phyloP scores from a whole-genome alignment of 2,888 invertebrate genomes.

The Antheraea yamamai region DNA sequence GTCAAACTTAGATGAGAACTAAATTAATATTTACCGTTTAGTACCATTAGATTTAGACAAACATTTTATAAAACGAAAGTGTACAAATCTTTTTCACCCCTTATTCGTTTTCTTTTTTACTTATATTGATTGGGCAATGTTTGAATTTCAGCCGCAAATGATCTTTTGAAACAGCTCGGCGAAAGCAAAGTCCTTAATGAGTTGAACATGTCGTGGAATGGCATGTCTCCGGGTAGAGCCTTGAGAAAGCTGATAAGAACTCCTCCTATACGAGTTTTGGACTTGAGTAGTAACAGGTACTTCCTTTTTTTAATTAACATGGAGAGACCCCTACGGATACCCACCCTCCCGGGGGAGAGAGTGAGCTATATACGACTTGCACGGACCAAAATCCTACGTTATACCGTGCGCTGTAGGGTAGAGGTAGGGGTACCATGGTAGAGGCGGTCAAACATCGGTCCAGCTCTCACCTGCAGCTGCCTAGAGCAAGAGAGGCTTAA shows the following conservation, averaged over 20 bases:
- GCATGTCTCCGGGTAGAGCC: conserved; percentile 28
- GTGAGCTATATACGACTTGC: too few species aligned
- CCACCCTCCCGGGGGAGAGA: too few species aligned
- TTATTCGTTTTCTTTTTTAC: not conserved
- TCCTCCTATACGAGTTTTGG: conserved; percentile 33
- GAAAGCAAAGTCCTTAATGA: conserved; percentile 36
- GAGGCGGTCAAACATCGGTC: too few species aligned
- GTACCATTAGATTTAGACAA: not conserved
- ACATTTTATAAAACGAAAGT: not conserved
- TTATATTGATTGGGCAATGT: not conserved
- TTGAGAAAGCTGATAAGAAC: conserved; percentile 34
- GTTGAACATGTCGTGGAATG: conserved; percentile 43
- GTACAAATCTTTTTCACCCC: not conserved
- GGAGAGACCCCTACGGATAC: too few species aligned
- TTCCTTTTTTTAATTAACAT: not conserved
- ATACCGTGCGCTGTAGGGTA: too few species aligned
- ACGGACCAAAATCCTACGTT: too few species aligned
- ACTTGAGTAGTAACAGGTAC: conserved; percentile 37
- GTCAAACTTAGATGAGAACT: not conserved
- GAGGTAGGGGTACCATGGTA: too few species aligned
- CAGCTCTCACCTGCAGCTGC: too few species aligned
- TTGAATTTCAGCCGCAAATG: conserved; percentile 14
- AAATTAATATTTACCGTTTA: not conserved
- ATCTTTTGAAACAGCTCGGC: conserved; percentile 25
- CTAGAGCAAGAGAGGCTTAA: too few species aligned